phyloP scores from a whole-genome alignment of 2,888 invertebrate species.

The Chrysolina haemoptera region DNA sequence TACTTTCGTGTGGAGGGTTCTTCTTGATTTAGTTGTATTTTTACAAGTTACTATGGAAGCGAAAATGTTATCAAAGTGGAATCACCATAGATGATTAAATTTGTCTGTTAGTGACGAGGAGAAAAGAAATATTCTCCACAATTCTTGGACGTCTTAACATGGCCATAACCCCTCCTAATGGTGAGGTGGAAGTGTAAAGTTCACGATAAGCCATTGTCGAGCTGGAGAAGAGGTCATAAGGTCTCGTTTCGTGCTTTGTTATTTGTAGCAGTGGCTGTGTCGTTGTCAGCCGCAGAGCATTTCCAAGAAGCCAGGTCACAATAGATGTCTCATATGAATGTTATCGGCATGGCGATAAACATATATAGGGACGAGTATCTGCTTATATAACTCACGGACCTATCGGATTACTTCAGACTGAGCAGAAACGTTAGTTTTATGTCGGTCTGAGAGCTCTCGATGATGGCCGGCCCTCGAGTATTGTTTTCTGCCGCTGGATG shows the following conservation, averaged over 20 bases:
- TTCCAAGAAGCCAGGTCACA: slow-evolving; percentile 40
- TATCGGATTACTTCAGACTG: slow-evolving; percentile 35
- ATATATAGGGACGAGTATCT: slow-evolving; percentile 35
- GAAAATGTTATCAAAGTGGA: no score
- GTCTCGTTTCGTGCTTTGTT: slow-evolving; percentile 52
- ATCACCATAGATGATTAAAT: no score
- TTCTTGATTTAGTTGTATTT: no score
- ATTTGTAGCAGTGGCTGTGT: slow-evolving; percentile 48
- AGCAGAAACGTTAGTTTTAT: slow-evolving; percentile 40
- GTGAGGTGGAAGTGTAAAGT: slow-evolving; percentile 36
- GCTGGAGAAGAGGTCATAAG: slow-evolving; percentile 43
- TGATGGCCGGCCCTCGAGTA: slow-evolving; percentile 33
- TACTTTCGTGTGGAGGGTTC: no score
- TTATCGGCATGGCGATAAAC: slow-evolving; percentile 45
- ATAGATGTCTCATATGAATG: slow-evolving; percentile 37
- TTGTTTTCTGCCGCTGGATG: slow-evolving; percentile 27
- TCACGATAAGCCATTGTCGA: slow-evolving; percentile 46
- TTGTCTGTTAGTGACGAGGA: no score
- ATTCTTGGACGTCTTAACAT: not conserved
- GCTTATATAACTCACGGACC: slow-evolving; percentile 33
- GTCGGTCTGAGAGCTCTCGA: slow-evolving; percentile 35
- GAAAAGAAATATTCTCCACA: not conserved
- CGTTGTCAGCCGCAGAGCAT: slow-evolving; percentile 45
- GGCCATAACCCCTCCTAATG: slow-evolving; percentile 3
- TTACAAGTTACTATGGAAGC: no score